These are phyloP conservation scores for Bujurquina vittata DNA, from an alignment of 2,113 vertebrate genomes.

Conservation along the genomic window DNA sequence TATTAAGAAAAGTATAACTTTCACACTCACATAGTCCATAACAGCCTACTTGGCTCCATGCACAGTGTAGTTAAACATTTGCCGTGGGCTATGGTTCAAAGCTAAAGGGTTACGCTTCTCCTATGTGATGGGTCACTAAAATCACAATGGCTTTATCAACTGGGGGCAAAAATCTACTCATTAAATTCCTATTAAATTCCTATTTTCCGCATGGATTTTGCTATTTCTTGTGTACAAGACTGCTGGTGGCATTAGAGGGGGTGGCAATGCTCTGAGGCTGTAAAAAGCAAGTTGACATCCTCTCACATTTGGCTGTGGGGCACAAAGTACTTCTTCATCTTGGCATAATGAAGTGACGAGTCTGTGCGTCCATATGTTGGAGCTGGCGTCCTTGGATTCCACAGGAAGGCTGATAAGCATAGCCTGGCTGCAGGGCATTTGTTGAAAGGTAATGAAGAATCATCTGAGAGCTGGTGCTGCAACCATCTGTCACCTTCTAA, in stretches of 20 bases:
- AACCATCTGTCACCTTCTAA: conserved; percentile 90
- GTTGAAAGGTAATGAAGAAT: conserved; percentile 93
- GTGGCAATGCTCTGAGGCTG: background rate
- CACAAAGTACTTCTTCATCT: conserved; percentile 30
- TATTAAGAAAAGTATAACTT: too few species aligned
- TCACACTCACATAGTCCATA: too few species aligned
- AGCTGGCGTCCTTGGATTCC: conserved; percentile 53
- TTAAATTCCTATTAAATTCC: background rate
- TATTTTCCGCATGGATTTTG: too few species aligned
- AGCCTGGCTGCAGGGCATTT: conserved; percentile 85
- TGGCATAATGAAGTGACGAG: conserved; percentile 37
- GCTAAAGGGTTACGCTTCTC: background rate
- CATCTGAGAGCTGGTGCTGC: conserved; percentile 81
- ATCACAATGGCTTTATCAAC: background rate
- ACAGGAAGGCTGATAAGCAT: conserved; percentile 62
- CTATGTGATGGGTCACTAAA: background rate
- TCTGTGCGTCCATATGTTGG: conserved; percentile 54
- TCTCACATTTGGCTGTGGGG: conserved; percentile 29
- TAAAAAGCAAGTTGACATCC: conserved; percentile 38
- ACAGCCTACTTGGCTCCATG: too few species aligned
- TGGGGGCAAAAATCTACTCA: background rate
- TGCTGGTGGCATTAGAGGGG: background rate
- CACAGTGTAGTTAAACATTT: too few species aligned
- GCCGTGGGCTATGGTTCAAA: too few species aligned
- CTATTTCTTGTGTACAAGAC: background rate